Percentiles rank a stretch among this genome's conserved stretches.
phyloP scores from a whole-genome alignment of 1,140 invertebrate genomes.

The Drosophila ficusphila region DNA sequence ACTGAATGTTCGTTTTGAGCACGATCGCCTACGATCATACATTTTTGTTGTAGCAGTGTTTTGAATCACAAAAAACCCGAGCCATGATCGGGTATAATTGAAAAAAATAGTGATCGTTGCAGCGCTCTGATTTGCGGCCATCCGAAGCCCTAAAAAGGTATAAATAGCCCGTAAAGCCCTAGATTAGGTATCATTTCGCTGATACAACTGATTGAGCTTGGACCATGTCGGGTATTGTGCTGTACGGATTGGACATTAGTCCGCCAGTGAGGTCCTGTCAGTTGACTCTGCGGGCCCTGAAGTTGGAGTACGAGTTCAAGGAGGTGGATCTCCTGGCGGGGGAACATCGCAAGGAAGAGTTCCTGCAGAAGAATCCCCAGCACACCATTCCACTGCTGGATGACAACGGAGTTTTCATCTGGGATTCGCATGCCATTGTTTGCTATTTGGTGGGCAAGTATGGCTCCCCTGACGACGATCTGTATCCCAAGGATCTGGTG shows the following conservation, averaged over 20 bases:
- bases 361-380: slow-evolving; percentile 76
- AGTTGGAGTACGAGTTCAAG: slow-evolving; percentile 68
- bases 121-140: too few species aligned
- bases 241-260: slow-evolving; percentile 79
- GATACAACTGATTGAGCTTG: not conserved
- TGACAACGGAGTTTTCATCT: slow-evolving; percentile 55
- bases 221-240: slow-evolving; percentile 62
- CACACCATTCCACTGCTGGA: slow-evolving; percentile 79
- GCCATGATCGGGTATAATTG: too few species aligned
- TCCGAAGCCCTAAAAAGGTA: not conserved
- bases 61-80: too few species aligned
- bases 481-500: slow-evolving; percentile 47
- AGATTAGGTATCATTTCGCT: slow-evolving; percentile 4
- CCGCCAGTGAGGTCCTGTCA: slow-evolving; percentile 84
- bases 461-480: slow-evolving; percentile 60
- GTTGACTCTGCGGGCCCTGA: slow-evolving; percentile 84
- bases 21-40: too few species aligned
- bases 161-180: not conserved
- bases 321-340: slow-evolving; percentile 86
- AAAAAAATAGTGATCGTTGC: too few species aligned
- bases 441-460: slow-evolving; percentile 68
- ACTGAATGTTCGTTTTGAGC: too few species aligned
- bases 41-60: too few species aligned
- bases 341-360: slow-evolving; percentile 88
- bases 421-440: slow-evolving; percentile 84